These are phyloP conservation scores for Magallana ariakensis DNA, from an alignment of 1,140 invertebrate genomes.

Conservation along the genomic window DNA sequence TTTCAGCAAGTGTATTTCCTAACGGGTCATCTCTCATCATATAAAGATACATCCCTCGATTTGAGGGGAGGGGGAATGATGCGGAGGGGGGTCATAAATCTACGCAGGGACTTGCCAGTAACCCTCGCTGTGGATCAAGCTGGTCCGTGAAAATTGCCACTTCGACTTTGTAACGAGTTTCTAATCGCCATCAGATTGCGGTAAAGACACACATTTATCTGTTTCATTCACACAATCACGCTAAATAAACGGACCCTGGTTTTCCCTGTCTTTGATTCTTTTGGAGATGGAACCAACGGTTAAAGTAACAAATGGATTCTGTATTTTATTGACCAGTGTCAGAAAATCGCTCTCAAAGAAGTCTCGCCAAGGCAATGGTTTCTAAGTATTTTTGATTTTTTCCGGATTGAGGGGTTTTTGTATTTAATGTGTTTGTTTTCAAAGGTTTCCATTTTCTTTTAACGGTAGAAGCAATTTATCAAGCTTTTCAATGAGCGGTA, in stretches of 20 bases:
- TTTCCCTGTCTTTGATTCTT: background rate
- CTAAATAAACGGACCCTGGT: background rate
- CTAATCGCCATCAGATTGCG: conserved; percentile 37
- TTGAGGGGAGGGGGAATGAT: conserved; percentile 10
- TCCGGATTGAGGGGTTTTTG: too few species aligned
- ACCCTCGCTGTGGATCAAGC: conserved; percentile 20
- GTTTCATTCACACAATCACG: conserved; percentile 32
- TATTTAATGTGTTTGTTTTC: too few species aligned
- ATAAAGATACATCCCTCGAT: background rate
- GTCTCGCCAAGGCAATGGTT: background rate
- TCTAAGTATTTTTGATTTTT: background rate
- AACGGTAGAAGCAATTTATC: background rate
- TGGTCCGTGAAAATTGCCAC: conserved; percentile 8
- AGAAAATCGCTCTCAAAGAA: background rate
- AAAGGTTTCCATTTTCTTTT: background rate
- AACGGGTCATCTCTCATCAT: conserved; percentile 14
- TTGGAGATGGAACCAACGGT: background rate
- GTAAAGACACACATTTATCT: conserved; percentile 15
- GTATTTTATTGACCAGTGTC: background rate
- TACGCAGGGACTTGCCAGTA: background rate
- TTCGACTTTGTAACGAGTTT: conserved; percentile 16
- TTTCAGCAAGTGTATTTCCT: background rate
- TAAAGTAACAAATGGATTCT: background rate
- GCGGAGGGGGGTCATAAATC: conserved; percentile 33
- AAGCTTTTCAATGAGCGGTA: too few species aligned